These are phyloP conservation scores for Rhagophthalmus giganteus DNA, from an alignment of 2,888 invertebrate genomes.

Conservation along the genomic window DNA sequence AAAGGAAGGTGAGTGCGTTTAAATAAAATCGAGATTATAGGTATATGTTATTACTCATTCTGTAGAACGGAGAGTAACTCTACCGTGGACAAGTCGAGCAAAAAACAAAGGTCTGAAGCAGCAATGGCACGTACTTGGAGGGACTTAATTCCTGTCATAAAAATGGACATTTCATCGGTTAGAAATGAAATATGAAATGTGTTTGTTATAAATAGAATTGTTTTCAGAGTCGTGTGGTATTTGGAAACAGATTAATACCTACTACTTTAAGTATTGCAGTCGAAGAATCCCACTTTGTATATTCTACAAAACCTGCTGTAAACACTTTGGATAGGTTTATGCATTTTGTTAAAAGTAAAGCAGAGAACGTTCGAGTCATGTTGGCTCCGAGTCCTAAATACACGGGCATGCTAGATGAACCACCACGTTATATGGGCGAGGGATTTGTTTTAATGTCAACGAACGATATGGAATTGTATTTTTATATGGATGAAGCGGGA, in stretches of 20 bases:
- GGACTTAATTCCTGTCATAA: constrained; percentile 94
- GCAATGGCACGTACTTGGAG: constrained; percentile 90
- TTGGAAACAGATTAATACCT: constrained; percentile 93
- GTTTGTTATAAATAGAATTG: constrained; percentile 24
- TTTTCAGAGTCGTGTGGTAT: constrained; percentile 89
- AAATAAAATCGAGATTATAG: not conserved
- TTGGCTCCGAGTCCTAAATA: constrained; percentile 96
- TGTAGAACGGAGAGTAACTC: constrained; percentile 25
- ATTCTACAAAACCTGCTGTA: constrained; percentile 93
- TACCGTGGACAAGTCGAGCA: constrained; percentile 33
- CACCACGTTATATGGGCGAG: constrained; percentile 97
- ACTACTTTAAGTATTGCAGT: constrained; percentile 89
- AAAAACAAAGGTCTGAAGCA: constrained; percentile 70
- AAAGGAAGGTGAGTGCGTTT: constrained; percentile 23
- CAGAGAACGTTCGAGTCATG: constrained; percentile 94
- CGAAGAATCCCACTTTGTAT: constrained; percentile 92
- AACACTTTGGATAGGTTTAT: constrained; percentile 92
- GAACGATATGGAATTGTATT: constrained; percentile 91
- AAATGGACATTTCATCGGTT: constrained; percentile 87
- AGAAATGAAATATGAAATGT: constrained; percentile 28
- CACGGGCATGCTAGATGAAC: constrained; percentile 89
- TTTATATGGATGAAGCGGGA: constrained; percentile 94
- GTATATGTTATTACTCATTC: not conserved
- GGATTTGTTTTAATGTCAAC: constrained; percentile 97
- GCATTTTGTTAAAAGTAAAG: constrained; percentile 93